Percentiles rank a stretch among this genome's conserved stretches.
Conservation (phyloP, 1,140 invertebrate species). For the Mamestra configurata region DNA sequence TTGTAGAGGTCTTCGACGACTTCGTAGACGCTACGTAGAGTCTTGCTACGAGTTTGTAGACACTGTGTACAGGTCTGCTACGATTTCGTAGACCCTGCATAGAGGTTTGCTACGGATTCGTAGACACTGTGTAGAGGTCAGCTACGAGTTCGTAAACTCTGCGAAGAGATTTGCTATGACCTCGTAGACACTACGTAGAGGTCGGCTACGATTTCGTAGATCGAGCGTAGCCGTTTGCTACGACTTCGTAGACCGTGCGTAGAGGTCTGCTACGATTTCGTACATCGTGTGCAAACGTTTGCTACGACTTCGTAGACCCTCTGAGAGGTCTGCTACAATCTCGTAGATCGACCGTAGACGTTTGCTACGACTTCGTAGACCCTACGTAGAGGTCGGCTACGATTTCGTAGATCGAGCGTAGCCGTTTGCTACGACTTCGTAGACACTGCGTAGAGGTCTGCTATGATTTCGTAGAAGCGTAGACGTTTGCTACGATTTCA, state of each 20-base stretch:
- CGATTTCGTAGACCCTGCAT: not conserved
- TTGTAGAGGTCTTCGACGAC: too few species aligned
- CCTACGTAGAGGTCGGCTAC: not conserved
- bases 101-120: not conserved
- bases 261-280: too few species aligned
- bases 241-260: too few species aligned
- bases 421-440: not conserved
- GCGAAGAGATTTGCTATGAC: not conserved
- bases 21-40: too few species aligned
- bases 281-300: not conserved
- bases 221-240: too few species aligned
- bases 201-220: too few species aligned
- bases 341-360: too few species aligned
- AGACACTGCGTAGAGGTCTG: not conserved
- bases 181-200: not conserved
- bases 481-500: not conserved
- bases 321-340: not conserved
- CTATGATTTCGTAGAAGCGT: not conserved
- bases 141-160: not conserved
- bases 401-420: not conserved
- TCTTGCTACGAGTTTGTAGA: too few species aligned
- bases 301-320: not conserved
- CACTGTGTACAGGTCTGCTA: not conserved
- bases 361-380: not conserved
- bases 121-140: not conserved